A percentile compares a stretch with the other conserved stretches of the same genome.
phyloP scores from a whole-genome alignment of 1,140 invertebrate genomes.

The Cataglyphis hispanica region DNA sequence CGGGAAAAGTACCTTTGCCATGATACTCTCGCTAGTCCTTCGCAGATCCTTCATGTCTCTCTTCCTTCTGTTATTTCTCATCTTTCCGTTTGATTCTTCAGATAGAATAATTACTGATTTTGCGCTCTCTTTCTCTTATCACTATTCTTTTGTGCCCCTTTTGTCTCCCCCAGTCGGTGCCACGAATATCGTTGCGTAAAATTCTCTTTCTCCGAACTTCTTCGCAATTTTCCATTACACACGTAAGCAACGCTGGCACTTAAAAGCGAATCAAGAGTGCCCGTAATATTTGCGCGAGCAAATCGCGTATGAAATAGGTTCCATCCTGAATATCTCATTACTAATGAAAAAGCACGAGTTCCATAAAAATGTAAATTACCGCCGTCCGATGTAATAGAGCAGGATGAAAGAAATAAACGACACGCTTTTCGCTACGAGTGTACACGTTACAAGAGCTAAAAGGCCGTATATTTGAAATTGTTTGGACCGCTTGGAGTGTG shows the following conservation, averaged over 20 bases:
- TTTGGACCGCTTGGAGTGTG: slow-evolving; percentile 27
- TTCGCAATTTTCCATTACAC: neutral
- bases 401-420: slow-evolving; percentile 11
- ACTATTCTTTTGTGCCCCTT: no score
- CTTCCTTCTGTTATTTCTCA: neutral
- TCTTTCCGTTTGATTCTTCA: slow-evolving; percentile 1
- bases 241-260: neutral
- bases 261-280: slow-evolving; percentile 5
- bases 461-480: slow-evolving; percentile 34
- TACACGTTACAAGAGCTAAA: neutral
- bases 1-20: neutral
- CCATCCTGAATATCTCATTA: slow-evolving; percentile 18
- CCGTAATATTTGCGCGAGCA: slow-evolving; percentile 17
- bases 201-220: neutral
- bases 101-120: slow-evolving; percentile 42
- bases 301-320: slow-evolving; percentile 10
- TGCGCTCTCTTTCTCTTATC: neutral
- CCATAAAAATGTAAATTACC: slow-evolving; percentile 13
- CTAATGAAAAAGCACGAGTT: slow-evolving; percentile 10
- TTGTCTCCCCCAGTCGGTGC: neutral
- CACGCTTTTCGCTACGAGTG: slow-evolving; percentile 1
- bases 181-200: neutral
- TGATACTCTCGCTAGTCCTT: neutral
- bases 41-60: neutral
- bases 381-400: neutral